Evolutionary conservation across 2,113 vertebrate genomes (phyloP).

Genomic region (Archilochus colubris): DNA sequence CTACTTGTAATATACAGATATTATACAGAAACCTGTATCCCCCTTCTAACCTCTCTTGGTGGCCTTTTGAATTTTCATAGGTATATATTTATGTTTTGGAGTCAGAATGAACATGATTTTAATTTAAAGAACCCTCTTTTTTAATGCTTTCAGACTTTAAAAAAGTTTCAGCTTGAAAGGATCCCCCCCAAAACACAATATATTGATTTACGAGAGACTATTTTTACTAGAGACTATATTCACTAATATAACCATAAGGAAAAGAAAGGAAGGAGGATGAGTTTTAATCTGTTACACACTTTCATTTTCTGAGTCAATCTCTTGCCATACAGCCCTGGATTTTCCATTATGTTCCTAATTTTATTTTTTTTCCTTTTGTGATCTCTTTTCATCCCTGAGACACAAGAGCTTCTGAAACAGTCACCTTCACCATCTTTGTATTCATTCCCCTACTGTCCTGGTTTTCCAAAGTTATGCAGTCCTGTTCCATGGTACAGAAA

Average conservation of each 20-base stretch:
- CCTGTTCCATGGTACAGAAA: background rate
- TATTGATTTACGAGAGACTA: accelerated
- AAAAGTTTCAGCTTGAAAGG: background rate
- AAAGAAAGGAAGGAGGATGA: background rate
- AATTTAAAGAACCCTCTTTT: background rate
- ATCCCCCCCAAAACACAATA: background rate
- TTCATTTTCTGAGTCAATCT: background rate
- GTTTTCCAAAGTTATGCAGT: background rate
- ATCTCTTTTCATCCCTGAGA: background rate
- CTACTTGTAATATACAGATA: background rate
- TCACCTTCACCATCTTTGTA: background rate
- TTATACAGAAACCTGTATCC: background rate
- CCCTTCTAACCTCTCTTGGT: background rate
- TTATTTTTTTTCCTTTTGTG: background rate
- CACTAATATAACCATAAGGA: background rate
- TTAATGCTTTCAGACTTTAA: background rate
- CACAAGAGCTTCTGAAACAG: background rate
- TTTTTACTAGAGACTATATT: background rate
- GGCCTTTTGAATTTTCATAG: background rate
- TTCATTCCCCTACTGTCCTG: background rate
- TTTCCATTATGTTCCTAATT: background rate
- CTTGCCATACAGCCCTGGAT: background rate
- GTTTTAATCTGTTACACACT: background rate
- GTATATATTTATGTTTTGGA: background rate
- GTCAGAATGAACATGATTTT: background rate